Evolutionary conservation across 2,888 invertebrate genomes (phyloP), one percentile per base, ranked within the genome.

Genomic region (Cataglyphis cursor): DNA sequence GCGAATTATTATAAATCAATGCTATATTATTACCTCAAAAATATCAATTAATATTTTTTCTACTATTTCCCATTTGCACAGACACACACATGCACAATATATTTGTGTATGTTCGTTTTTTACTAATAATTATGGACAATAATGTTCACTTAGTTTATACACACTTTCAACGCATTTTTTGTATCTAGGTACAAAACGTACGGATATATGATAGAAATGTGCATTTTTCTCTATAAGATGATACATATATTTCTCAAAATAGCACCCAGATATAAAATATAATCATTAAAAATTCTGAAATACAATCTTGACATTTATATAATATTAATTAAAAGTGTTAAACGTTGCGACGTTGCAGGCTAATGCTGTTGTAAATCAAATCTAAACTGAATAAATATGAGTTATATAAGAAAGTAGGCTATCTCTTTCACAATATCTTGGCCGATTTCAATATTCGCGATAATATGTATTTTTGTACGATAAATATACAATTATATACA

Each of bases 401-500:
- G 12, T 70, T 68, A 31, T 18, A 54, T 70, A 80, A 72, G 1
- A 0, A 72, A 59, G 12, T 57, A 9, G 12, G 15, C 44, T 41
- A 9, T 57, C 18, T 24, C 44, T 15, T 24, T 80, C 21, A 59
- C n/a, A n/a, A n/a, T 35, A 44, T 35, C 41, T 28, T 24, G 24
- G 28, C 18, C 28, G 24, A 78, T 21, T 59, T 72, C n/a, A 24
- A 59, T 35, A 48, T 80, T 70, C 0, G 18, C 28, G 24, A 54
- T 62, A 51, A 38, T 41, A 51, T n/a, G n/a, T 51, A 18, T 54
- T 61, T 64, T 51, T 31, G 6, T 35, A 57, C 21, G 41, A 21
- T 70, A 80, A 80, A 80, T 80, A 48, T 80, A 80, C 78, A 80
- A 59, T 80, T 80, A 70, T 51, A 51, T 80, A 80, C 59, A 70